Evolutionary conservation across 1,140 invertebrate genomes (phyloP).

Genomic region (Diorhabda elongata): DNA sequence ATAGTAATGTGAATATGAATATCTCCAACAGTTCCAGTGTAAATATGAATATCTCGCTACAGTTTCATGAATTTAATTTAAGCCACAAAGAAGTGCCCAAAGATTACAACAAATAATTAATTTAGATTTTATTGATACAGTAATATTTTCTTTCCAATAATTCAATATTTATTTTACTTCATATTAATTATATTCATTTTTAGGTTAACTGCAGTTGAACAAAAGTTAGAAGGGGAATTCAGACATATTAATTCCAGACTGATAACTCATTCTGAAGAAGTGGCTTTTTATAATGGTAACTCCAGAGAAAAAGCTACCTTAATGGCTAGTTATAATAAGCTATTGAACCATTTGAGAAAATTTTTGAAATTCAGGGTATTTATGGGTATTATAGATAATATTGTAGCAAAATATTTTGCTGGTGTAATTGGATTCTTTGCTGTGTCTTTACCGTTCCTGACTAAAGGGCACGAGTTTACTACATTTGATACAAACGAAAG

Average conservation of each 20-base stretch:
- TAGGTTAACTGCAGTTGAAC: constrained; percentile 86
- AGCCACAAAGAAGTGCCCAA: too few relatives aligned
- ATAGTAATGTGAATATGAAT: too few relatives aligned
- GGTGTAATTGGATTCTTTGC: constrained; percentile 93
- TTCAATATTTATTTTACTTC: too few relatives aligned
- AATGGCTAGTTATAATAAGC: constrained; percentile 81
- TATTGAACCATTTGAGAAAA: constrained; percentile 82
- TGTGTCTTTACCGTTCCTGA: constrained; percentile 90
- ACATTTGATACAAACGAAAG: constrained; percentile 5
- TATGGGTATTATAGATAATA: constrained; percentile 94
- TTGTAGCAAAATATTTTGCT: constrained; percentile 94
- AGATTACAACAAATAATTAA: too few relatives aligned
- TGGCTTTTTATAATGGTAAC: constrained; percentile 96
- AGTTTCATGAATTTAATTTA: too few relatives aligned
- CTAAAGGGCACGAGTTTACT: constrained; percentile 4
- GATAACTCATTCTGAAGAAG: constrained; percentile 96
- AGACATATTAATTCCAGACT: constrained; percentile 93
- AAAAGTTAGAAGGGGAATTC: constrained; percentile 96
- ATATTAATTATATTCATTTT: background rate
- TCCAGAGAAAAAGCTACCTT: constrained; percentile 83
- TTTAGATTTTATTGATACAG: too few relatives aligned
- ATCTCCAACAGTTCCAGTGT: too few relatives aligned
- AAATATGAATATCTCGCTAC: too few relatives aligned
- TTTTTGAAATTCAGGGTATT: constrained; percentile 88
- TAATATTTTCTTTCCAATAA: too few relatives aligned